Conservation (phyloP, 2,113 vertebrate genomes). For the Gobiocypris rarus region DNA sequence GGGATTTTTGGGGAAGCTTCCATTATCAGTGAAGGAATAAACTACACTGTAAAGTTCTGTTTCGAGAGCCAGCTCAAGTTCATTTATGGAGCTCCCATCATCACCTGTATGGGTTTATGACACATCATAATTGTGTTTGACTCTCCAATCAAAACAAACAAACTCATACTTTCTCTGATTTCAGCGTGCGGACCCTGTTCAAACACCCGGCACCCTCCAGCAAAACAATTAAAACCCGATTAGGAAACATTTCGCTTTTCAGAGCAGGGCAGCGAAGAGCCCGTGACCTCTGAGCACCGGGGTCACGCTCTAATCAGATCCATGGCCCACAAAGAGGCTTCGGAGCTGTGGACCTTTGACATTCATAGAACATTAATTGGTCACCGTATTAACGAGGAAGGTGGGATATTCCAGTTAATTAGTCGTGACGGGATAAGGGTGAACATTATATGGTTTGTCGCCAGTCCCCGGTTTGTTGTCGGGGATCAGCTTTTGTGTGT, state of each 20-base stretch:
- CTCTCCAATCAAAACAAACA: conserved; percentile 55
- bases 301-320: conserved; percentile 87
- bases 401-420: conserved; percentile 95
- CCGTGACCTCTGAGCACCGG: conserved; percentile 73
- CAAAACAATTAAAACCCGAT: conserved; percentile 82
- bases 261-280: conserved; percentile 72
- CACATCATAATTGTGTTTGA: conserved; percentile 5
- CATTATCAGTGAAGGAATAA: not conserved
- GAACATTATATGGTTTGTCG: conserved; percentile 88
- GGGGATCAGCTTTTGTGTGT: conserved; percentile 92
- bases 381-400: conserved; percentile 82
- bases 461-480: conserved; percentile 83
- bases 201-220: conserved; percentile 49
- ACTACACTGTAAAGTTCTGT: not conserved
- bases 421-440: conserved; percentile 87
- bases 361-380: conserved; percentile 89
- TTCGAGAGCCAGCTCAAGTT: not conserved
- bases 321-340: conserved; percentile 80
- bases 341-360: conserved; percentile 87
- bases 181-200: not conserved
- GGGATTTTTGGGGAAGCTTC: too few relatives aligned
- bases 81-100: not conserved
- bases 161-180: conserved; percentile 47
- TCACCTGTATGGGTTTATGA: not conserved
- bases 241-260: conserved; percentile 77